phyloP scores from a whole-genome alignment of 1,140 invertebrate species.

The Heterodera carotae region DNA sequence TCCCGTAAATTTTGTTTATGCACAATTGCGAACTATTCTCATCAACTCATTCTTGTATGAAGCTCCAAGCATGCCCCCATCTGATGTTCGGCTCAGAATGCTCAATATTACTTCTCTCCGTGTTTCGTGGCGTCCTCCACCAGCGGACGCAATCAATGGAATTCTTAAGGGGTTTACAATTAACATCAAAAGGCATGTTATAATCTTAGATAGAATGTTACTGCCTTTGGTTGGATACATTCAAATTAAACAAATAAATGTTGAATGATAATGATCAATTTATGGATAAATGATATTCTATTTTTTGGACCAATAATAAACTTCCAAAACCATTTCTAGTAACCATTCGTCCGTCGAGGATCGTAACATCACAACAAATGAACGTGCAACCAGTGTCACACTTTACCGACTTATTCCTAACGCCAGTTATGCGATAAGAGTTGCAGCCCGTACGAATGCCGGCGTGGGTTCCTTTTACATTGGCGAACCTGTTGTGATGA shows the following conservation, averaged over 20 bases:
- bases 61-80: slow-evolving; percentile 45
- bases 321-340: slow-evolving; percentile 20
- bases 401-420: slow-evolving; percentile 41
- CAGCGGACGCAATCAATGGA: slow-evolving; percentile 48
- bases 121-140: slow-evolving; percentile 52
- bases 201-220: too few species aligned
- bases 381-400: slow-evolving; percentile 45
- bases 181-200: slow-evolving; percentile 32
- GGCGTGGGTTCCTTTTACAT: slow-evolving; percentile 43
- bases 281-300: too few species aligned
- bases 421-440: slow-evolving; percentile 40
- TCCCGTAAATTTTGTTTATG: slow-evolving; percentile 48
- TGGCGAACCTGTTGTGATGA: slow-evolving; percentile 47
- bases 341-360: slow-evolving; percentile 43
- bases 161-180: slow-evolving; percentile 53
- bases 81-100: slow-evolving; percentile 49
- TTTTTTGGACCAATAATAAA: too few species aligned
- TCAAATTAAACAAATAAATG: too few species aligned
- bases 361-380: slow-evolving; percentile 51
- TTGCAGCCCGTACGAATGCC: slow-evolving; percentile 44
- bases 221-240: too few species aligned
- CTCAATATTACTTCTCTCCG: slow-evolving; percentile 47
- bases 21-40: background rate
- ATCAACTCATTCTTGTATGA: background rate
- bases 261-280: too few species aligned